These are phyloP conservation scores for Anguilla marmorata DNA, from an alignment of 2,797 vertebrate genomes.

Conservation along the genomic window DNA sequence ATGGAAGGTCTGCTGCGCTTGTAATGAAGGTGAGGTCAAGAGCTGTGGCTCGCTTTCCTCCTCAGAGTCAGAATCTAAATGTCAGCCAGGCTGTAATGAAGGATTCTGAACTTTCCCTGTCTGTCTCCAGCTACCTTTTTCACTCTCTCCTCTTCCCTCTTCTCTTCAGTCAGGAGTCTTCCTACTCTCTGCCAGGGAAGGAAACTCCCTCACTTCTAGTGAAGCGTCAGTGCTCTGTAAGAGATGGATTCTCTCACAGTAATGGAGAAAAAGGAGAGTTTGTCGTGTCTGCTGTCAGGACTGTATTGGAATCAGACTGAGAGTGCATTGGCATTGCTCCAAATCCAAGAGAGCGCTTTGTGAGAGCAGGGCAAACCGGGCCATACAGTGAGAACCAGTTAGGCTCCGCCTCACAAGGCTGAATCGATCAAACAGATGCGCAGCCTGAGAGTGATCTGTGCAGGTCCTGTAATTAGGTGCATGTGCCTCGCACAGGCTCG, in stretches of 20 bases:
- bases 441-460: neutral
- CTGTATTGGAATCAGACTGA: neutral
- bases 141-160: slow-evolving; percentile 42
- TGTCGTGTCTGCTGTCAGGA: neutral
- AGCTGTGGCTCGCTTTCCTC: slow-evolving; percentile 41
- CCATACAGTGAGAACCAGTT: neutral
- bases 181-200: slow-evolving; percentile 16
- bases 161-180: slow-evolving; percentile 48
- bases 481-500: slow-evolving; percentile 22
- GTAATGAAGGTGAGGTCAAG: slow-evolving; percentile 62
- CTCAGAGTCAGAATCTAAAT: slow-evolving; percentile 58
- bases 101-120: slow-evolving; percentile 49
- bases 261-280: neutral
- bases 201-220: slow-evolving; percentile 35
- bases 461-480: slow-evolving; percentile 16
- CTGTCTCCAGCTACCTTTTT: slow-evolving; percentile 45
- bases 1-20: slow-evolving; percentile 51
- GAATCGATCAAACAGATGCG: neutral
- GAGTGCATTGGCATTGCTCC: neutral
- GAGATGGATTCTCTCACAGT: slow-evolving; percentile 30
- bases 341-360: neutral
- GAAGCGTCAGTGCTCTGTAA: slow-evolving; percentile 38
- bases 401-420: neutral
- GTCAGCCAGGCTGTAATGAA: slow-evolving; percentile 56
- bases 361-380: neutral